These are phyloP conservation scores for Luehdorfia chinensis DNA, from an alignment of 1,140 invertebrate species.

Conservation along the genomic window DNA sequence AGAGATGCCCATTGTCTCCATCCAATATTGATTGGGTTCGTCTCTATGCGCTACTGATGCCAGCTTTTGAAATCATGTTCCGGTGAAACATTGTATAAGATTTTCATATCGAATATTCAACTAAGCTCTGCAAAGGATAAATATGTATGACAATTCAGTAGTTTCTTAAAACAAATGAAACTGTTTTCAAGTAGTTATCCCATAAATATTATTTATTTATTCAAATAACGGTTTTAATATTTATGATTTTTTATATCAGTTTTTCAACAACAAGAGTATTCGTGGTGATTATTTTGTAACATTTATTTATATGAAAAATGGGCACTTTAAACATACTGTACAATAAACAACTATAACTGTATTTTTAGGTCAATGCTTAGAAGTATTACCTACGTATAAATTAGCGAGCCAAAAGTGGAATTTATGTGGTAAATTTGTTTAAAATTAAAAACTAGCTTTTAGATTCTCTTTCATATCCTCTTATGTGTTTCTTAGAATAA, in stretches of 20 bases:
- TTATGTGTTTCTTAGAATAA: too few species aligned
- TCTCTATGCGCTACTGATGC: conserved; percentile 39
- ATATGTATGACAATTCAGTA: conserved; percentile 15
- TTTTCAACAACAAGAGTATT: too few species aligned
- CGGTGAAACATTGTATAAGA: conserved; percentile 23
- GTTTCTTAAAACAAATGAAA: conserved; percentile 13
- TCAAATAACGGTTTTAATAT: conserved; percentile 11
- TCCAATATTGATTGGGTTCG: conserved; percentile 66
- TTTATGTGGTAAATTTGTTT: too few species aligned
- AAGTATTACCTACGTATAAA: too few species aligned
- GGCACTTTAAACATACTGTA: too few species aligned
- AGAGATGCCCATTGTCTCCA: conserved; percentile 67
- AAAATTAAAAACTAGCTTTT: too few species aligned
- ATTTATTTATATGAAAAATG: too few species aligned
- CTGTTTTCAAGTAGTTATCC: conserved; percentile 2
- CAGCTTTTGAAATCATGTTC: conserved; percentile 43
- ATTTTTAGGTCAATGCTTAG: too few species aligned
- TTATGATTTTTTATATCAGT: background rate
- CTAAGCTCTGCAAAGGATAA: conserved; percentile 5
- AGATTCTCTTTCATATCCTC: too few species aligned
- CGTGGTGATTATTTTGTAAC: too few species aligned
- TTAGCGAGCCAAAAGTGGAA: too few species aligned
- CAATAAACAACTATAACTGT: too few species aligned
- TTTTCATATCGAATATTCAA: conserved; percentile 21
- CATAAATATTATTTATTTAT: conserved; percentile 19